These are phyloP conservation scores for Aix galericulata DNA, from an alignment of 2,113 vertebrate species.

Conservation along the genomic window DNA sequence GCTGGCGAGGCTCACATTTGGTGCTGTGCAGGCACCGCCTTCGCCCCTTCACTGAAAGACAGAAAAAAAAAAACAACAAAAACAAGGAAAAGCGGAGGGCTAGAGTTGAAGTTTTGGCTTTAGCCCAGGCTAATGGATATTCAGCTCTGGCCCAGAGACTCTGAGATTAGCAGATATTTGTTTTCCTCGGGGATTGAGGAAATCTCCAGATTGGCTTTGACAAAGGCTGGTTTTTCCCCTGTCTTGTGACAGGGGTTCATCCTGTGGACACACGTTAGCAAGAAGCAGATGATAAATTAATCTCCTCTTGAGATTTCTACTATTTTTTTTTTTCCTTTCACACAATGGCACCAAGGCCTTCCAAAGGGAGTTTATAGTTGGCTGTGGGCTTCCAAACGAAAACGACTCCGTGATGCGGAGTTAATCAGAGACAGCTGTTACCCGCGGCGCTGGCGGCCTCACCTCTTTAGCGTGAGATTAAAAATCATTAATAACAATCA, in stretches of 20 bases:
- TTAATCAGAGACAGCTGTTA: conserved; percentile 16
- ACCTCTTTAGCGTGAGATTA: background rate
- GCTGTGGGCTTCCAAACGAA: background rate
- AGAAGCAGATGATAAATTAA: conserved; percentile 11
- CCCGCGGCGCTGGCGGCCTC: background rate
- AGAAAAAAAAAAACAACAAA: background rate
- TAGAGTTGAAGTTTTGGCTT: background rate
- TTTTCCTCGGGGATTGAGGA: conserved; percentile 8
- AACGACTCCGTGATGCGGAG: background rate
- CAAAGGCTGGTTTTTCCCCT: background rate
- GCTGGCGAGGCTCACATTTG: rapidly evolving
- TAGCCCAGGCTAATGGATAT: conserved; percentile 1
- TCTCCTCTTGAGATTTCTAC: background rate
- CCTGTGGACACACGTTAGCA: background rate
- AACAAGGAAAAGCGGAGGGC: background rate
- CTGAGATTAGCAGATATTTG: conserved; percentile 19
- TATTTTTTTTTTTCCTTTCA: background rate
- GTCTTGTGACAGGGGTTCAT: background rate
- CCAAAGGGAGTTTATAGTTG: background rate
- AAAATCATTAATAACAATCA: background rate
- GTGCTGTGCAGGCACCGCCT: background rate
- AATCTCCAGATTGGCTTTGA: conserved; percentile 21
- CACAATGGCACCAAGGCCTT: background rate
- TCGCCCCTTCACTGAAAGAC: background rate
- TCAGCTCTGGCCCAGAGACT: background rate